These are phyloP conservation scores for Cygnus olor DNA, from an alignment of 2,797 vertebrate species.

Conservation along the genomic window DNA sequence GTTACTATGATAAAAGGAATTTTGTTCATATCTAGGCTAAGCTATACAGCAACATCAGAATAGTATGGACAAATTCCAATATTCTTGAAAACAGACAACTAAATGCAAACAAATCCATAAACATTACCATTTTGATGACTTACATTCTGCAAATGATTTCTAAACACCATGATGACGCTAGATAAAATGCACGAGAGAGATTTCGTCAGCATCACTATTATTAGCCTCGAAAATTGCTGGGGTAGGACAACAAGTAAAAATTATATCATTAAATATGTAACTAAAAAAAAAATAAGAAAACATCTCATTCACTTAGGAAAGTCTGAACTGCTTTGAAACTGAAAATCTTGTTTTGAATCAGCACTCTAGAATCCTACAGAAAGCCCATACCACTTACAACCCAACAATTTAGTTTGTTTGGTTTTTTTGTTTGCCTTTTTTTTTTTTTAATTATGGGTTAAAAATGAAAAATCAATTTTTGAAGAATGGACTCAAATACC, in stretches of 20 bases:
- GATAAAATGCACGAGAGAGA: conserved; percentile 4
- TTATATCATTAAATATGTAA: neutral
- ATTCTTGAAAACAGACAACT: neutral
- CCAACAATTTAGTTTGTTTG: accelerated
- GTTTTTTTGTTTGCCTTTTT: neutral
- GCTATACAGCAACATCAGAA: neutral
- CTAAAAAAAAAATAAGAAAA: neutral
- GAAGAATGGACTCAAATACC: neutral
- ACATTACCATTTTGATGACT: neutral
- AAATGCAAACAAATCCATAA: conserved; percentile 7
- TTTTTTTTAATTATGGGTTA: neutral
- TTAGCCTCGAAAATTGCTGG: neutral
- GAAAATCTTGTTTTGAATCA: neutral
- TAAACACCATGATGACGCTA: neutral
- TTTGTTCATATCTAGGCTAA: neutral
- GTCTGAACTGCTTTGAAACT: neutral
- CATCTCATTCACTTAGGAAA: neutral
- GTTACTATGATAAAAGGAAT: neutral
- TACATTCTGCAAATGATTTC: neutral
- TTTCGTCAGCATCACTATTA: neutral
- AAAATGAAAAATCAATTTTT: neutral
- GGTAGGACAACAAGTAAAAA: neutral
- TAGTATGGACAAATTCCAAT: neutral
- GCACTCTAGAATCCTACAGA: neutral
- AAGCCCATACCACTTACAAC: neutral